Base-by-base conservation (phyloP, 2,888 invertebrate genomes). In the Cordilura impudica region DNA sequence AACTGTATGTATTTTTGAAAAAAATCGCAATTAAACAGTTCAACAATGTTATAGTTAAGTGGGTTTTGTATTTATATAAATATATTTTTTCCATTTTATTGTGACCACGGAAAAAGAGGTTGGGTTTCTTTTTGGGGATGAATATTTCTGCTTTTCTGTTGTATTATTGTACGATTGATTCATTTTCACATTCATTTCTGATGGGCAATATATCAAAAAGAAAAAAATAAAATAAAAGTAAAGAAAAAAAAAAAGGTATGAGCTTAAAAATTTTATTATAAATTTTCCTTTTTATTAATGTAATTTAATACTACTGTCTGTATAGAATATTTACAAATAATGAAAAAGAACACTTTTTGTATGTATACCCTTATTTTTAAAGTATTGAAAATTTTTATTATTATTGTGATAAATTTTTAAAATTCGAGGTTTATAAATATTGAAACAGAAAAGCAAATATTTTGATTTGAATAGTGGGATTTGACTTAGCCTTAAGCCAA, bases 151-250 rank as follows among this genome's bases (percentile, higher is more conserved):
- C 53, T 71, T 81, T 35, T 56, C 31, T 47, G 74, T 74, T 72
- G 75, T 84, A 83, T 84, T 83, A 84, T 82, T 84, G 86, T 85
- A 84, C 86, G 84, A 87, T 87, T 87, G 86, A 87, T 87, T 86
- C 86, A 86, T 87, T 87, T 87, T 87, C 87, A 86, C 85, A 87
- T 87, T 87, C 86, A 87, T 86, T 87, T 87, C 86, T 87, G 87
- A 87, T 87, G 87, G 87, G 87, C 86, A 87, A 86, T 87, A 85
- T 86, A 45, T 60, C 60, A 60, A 39, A 39, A 39, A 39, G n/a
- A 12, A 39, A n/a, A n/a, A 39, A 39, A n/a, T n/a, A n/a, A n/a
- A n/a, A 8, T 31, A 53, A 29, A 53, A 45, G 51, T 51, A 39
- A 58, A 4, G 1, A 35, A 31, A 26, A 26, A 58, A 61, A 71